phyloP scores from a whole-genome alignment of 2,113 vertebrate species.

The Poeciliopsis occidentalis region DNA sequence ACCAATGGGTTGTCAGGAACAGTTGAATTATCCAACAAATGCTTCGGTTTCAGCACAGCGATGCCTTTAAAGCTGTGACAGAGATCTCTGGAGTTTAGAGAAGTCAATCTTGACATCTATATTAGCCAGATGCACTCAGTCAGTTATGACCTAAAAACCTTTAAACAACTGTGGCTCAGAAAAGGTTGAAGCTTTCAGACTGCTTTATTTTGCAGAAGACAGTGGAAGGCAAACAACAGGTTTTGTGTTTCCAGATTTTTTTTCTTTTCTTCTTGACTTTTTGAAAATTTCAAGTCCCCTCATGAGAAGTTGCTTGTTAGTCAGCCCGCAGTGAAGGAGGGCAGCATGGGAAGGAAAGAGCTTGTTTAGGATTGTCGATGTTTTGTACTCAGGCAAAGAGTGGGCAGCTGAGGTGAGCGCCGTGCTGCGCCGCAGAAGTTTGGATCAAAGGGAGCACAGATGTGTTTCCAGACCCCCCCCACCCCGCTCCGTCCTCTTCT shows the following conservation, averaged over 20 bases:
- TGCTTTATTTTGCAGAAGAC: conserved; percentile 25
- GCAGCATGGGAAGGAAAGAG: conserved; percentile 67
- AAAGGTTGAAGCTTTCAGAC: conserved; percentile 11
- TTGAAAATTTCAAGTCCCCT: conserved; percentile 32
- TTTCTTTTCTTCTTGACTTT: conserved; percentile 32
- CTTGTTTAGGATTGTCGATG: conserved; percentile 62
- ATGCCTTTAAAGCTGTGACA: neutral
- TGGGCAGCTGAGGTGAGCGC: conserved; percentile 78
- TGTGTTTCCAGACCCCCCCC: conserved; percentile 77
- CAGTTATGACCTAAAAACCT: conserved; percentile 22
- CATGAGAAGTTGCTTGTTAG: conserved; percentile 51
- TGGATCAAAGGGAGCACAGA: conserved; percentile 82
- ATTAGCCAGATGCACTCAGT: neutral
- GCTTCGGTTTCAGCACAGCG: conserved; percentile 11
- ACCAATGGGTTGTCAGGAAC: neutral
- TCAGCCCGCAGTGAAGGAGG: conserved; percentile 53
- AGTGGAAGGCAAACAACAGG: conserved; percentile 39
- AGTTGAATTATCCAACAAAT: conserved; percentile 10
- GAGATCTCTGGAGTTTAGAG: conserved; percentile 2
- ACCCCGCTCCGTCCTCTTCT: conserved; percentile 17
- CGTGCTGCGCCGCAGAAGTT: conserved; percentile 76
- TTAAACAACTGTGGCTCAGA: conserved; percentile 6
- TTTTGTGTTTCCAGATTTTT: conserved; percentile 3
- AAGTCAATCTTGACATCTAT: conserved; percentile 21
- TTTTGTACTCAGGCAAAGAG: conserved; percentile 76